A percentile compares a stretch with the other conserved stretches of the same genome.
phyloP scores from a whole-genome alignment of 2,797 vertebrate species.

The Pseudomugil tenellus region DNA sequence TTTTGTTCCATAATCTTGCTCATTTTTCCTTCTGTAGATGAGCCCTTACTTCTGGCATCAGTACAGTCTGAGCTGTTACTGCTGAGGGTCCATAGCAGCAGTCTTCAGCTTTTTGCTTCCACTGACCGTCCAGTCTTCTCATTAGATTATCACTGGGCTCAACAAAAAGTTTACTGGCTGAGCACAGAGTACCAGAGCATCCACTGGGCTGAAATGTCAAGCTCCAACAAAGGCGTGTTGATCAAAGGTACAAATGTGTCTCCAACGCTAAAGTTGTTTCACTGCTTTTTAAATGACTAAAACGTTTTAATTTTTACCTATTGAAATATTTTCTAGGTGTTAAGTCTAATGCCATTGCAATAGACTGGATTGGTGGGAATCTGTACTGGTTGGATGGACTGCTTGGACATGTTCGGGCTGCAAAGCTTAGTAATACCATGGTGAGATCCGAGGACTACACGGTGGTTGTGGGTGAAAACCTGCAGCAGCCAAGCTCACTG shows the following conservation, averaged over 20 bases:
- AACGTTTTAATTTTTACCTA: background rate
- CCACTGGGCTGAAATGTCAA: constrained; percentile 84
- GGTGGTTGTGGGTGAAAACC: constrained; percentile 84
- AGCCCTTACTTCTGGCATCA: constrained; percentile 87
- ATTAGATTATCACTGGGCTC: constrained; percentile 87
- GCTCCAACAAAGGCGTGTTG: constrained; percentile 81
- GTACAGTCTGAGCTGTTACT: constrained; percentile 86
- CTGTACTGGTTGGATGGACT: constrained; percentile 92
- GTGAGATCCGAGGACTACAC: constrained; percentile 81
- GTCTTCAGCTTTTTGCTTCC: constrained; percentile 76
- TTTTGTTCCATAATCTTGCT: background rate
- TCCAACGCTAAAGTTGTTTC: too few relatives aligned
- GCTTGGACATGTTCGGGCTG: constrained; percentile 87
- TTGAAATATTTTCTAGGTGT: constrained; percentile 79
- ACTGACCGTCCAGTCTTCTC: constrained; percentile 85
- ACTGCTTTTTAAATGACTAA: background rate
- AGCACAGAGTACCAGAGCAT: constrained; percentile 89
- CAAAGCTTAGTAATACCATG: constrained; percentile 74
- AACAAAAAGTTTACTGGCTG: constrained; percentile 89
- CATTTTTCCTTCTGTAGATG: constrained; percentile 72
- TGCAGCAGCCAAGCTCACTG: constrained; percentile 88
- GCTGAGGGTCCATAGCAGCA: constrained; percentile 82
- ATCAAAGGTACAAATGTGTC: constrained; percentile 84
- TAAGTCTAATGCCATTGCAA: constrained; percentile 87
- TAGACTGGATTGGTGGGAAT: constrained; percentile 93